Conservation (phyloP, 2,797 vertebrate species). For the Agapornis canus region DNA sequence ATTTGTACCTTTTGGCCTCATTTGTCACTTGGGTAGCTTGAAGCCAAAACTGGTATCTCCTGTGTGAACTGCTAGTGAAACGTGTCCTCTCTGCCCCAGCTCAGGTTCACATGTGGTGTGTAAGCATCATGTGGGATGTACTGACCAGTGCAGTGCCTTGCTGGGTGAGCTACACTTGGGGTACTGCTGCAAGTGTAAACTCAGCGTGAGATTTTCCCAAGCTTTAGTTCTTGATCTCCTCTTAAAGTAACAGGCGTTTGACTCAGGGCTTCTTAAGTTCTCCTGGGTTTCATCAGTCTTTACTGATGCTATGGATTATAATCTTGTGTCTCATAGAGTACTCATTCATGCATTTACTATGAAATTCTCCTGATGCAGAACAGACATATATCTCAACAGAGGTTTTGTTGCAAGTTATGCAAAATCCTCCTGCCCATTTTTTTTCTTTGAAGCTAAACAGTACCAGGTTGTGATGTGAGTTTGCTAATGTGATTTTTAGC, state of each 20-base stretch:
- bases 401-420: not conserved
- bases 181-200: not conserved
- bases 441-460: not conserved
- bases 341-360: not conserved
- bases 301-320: not conserved
- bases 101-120: accelerated
- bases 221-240: not conserved
- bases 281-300: not conserved
- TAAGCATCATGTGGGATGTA: accelerated
- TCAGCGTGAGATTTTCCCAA: not conserved
- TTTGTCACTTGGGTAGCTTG: not conserved
- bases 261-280: not conserved
- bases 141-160: accelerated
- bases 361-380: not conserved
- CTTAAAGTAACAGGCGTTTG: not conserved
- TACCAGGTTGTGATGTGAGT: not conserved
- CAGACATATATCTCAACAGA: not conserved
- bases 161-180: accelerated
- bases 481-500: constrained; percentile 36
- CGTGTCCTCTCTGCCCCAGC: not conserved
- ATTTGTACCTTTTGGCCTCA: accelerated
- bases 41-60: not conserved
- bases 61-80: accelerated
- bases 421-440: not conserved
- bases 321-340: not conserved